Percentiles rank a stretch among this genome's conserved stretches.
Conservation (phyloP, 2,888 invertebrate genomes). For the Electrophaes corylata region DNA sequence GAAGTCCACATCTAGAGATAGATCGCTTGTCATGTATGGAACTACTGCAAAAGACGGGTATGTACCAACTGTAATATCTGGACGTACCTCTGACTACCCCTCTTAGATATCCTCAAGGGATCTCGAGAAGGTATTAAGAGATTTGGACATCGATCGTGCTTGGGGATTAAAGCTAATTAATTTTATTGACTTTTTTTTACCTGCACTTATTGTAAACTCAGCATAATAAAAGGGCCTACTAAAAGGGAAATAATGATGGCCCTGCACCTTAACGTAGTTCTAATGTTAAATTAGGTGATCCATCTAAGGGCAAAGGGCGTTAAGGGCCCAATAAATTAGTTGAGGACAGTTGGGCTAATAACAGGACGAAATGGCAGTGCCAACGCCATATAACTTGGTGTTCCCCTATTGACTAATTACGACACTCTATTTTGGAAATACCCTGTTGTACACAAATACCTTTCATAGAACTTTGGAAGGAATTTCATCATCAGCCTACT, state of each 20-base stretch:
- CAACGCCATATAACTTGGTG: constrained; percentile 74
- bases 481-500: no score
- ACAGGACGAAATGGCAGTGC: constrained; percentile 70
- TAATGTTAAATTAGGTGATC: constrained; percentile 82
- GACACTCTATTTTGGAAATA: constrained; percentile 66
- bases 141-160: no score
- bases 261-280: constrained; percentile 59
- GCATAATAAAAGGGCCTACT: constrained; percentile 1
- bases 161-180: no score
- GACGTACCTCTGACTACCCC: no score
- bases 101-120: no score
- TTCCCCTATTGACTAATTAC: constrained; percentile 80
- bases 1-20: no score
- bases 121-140: no score
- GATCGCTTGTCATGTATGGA: no score
- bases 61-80: no score
- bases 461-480: not conserved
- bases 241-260: constrained; percentile 59
- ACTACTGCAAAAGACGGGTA: no score
- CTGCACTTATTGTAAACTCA: no score
- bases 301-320: constrained; percentile 75
- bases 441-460: constrained; percentile 29
- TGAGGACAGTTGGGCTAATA: constrained; percentile 81
- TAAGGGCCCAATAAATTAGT: constrained; percentile 80
- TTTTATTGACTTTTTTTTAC: no score